Conservation (phyloP, 2,888 invertebrate species). For the Drosophila macrospina region DNA sequence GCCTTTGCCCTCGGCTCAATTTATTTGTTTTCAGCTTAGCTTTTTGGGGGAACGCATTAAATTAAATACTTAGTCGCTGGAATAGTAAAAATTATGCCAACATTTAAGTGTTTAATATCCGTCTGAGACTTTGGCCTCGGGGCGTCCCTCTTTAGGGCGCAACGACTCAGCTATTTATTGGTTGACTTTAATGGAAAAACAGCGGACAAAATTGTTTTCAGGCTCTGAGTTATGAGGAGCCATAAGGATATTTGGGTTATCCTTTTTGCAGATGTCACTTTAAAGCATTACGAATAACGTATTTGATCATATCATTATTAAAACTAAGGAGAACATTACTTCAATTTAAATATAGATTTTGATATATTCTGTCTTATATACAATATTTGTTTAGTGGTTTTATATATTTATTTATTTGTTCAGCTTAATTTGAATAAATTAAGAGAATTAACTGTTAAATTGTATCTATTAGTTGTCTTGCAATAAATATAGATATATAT, state of each 20-base stretch:
- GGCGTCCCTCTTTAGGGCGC: background rate
- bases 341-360: too few species aligned
- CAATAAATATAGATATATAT: too few species aligned
- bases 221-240: constrained; percentile 26
- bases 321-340: too few species aligned
- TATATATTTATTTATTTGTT: too few species aligned
- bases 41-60: constrained; percentile 62
- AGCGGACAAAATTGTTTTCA: constrained; percentile 51
- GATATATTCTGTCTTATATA: too few species aligned
- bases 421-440: too few species aligned
- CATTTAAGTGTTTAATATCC: constrained; percentile 79
- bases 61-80: constrained; percentile 74
- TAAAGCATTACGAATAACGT: constrained; percentile 12
- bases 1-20: constrained; percentile 50
- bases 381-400: too few species aligned
- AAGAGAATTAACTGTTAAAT: too few species aligned
- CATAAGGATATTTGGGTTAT: constrained; percentile 47
- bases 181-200: constrained; percentile 71
- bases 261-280: constrained; percentile 38
- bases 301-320: too few species aligned
- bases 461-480: too few species aligned
- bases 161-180: constrained; percentile 62
- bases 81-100: constrained; percentile 75
- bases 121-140: constrained; percentile 55
- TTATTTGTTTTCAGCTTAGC: constrained; percentile 75